A percentile compares a stretch with the other conserved stretches of the same genome.
phyloP scores from a whole-genome alignment of 1,140 invertebrate genomes.

The Heliothis virescens region DNA sequence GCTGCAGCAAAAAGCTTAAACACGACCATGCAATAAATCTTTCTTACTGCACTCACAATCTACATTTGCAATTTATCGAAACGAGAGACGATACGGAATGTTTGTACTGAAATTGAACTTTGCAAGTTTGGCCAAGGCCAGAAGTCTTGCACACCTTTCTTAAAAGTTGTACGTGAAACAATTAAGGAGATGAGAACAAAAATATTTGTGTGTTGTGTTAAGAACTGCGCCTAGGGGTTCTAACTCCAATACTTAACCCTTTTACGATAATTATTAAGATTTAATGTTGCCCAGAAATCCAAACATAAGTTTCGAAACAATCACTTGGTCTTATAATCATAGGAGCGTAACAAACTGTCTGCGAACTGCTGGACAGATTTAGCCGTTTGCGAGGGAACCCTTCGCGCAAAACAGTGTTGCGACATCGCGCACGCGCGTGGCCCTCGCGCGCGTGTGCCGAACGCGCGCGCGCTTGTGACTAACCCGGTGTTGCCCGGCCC shows the following conservation, averaged over 20 bases:
- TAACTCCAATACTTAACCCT: neutral
- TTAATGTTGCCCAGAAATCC: slow-evolving; percentile 48
- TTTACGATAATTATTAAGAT: neutral
- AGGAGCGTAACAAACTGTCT: slow-evolving; percentile 46
- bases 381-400: slow-evolving; percentile 49
- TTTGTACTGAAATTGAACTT: slow-evolving; percentile 47
- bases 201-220: neutral
- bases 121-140: neutral
- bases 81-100: slow-evolving; percentile 47
- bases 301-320: slow-evolving; percentile 37
- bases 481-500: slow-evolving; percentile 57
- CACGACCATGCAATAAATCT: slow-evolving; percentile 56
- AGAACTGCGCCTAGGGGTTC: slow-evolving; percentile 13
- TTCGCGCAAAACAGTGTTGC: slow-evolving; percentile 46
- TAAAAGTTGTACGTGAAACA: slow-evolving; percentile 12
- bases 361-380: slow-evolving; percentile 44
- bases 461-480: slow-evolving; percentile 78
- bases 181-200: neutral
- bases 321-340: slow-evolving; percentile 42
- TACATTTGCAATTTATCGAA: slow-evolving; percentile 57
- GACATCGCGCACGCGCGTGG: slow-evolving; percentile 46
- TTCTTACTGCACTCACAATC: slow-evolving; percentile 58
- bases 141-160: slow-evolving; percentile 17
- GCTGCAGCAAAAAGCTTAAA: slow-evolving; percentile 53
- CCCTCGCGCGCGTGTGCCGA: slow-evolving; percentile 66